Percentiles rank a stretch among this genome's conserved stretches.
Conservation (phyloP, 2,113 vertebrate genomes). For the Malurus cyaneus region DNA sequence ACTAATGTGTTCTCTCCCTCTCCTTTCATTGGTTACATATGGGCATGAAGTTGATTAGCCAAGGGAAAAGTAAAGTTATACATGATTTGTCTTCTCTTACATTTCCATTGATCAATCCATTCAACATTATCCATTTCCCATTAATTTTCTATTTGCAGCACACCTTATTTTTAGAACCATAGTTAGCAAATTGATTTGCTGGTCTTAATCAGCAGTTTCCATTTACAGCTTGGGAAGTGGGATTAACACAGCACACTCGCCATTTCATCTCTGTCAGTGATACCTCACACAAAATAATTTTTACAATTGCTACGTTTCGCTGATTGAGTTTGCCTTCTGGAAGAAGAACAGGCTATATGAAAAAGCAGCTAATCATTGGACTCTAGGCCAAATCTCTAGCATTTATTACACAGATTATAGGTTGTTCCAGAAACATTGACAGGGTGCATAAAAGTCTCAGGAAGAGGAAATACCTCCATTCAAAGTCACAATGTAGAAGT, state of each 20-base stretch:
- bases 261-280: constrained; percentile 9
- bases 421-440: not conserved
- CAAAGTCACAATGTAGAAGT: not conserved
- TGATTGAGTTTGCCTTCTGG: constrained; percentile 4
- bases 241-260: constrained; percentile 27
- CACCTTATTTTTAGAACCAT: constrained; percentile 37
- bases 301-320: not conserved
- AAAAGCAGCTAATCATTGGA: not conserved
- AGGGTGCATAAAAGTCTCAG: not conserved
- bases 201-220: constrained; percentile 49
- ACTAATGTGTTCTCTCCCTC: not conserved
- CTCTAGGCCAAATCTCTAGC: not conserved
- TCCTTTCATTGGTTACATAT: not conserved
- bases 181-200: constrained; percentile 40
- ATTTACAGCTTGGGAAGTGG: not conserved
- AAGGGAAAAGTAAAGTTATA: constrained; percentile 43
- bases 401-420: not conserved
- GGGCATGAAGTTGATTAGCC: not conserved
- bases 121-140: constrained; percentile 10
- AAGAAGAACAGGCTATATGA: not conserved
- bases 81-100: constrained; percentile 17
- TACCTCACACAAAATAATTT: not conserved
- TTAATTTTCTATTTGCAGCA: constrained; percentile 40
- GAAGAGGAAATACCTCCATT: not conserved
- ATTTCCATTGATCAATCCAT: constrained; percentile 28